Conservation (phyloP, 37 sponge, comb jelly and placozoan genomes). For the Dysidea cf. avara region DNA sequence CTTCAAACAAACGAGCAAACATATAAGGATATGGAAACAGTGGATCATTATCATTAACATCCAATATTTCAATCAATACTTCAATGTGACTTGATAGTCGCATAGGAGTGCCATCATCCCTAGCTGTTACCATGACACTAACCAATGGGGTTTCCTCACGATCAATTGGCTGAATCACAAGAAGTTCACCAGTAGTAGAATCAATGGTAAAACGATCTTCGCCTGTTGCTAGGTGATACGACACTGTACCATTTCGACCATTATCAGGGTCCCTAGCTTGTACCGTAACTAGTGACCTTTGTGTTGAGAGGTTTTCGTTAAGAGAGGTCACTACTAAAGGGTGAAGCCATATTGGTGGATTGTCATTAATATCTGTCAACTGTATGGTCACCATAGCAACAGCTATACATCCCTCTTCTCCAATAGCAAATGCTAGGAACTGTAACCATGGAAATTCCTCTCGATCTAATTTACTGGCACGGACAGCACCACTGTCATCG, state of each 20-base stretch:
- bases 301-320: slow-evolving; percentile 40
- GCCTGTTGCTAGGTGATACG: slow-evolving; percentile 9
- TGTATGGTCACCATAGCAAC: slow-evolving; percentile 21
- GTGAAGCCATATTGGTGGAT: slow-evolving; percentile 27
- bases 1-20: slow-evolving; percentile 55
- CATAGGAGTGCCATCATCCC: slow-evolving; percentile 34
- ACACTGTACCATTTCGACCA: slow-evolving; percentile 48
- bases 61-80: slow-evolving; percentile 50
- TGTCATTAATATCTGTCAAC: slow-evolving; percentile 51
- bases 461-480: slow-evolving; percentile 31
- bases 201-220: slow-evolving; percentile 50
- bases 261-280: slow-evolving; percentile 52
- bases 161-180: slow-evolving; percentile 20
- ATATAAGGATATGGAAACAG: slow-evolving; percentile 47
- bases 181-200: slow-evolving; percentile 38
- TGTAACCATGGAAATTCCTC: slow-evolving; percentile 30
- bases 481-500: slow-evolving; percentile 19
- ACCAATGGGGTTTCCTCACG: slow-evolving; percentile 26
- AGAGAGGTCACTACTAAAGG: slow-evolving; percentile 1
- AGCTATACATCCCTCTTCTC: slow-evolving; percentile 15
- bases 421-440: slow-evolving; percentile 39
- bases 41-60: slow-evolving; percentile 82
- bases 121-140: slow-evolving; percentile 38
- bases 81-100: slow-evolving; percentile 21
- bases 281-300: slow-evolving; percentile 10